Percentiles rank a stretch among this genome's conserved stretches.
Conservation (phyloP, 2,797 vertebrate genomes). For the Lepus townsendii region DNA sequence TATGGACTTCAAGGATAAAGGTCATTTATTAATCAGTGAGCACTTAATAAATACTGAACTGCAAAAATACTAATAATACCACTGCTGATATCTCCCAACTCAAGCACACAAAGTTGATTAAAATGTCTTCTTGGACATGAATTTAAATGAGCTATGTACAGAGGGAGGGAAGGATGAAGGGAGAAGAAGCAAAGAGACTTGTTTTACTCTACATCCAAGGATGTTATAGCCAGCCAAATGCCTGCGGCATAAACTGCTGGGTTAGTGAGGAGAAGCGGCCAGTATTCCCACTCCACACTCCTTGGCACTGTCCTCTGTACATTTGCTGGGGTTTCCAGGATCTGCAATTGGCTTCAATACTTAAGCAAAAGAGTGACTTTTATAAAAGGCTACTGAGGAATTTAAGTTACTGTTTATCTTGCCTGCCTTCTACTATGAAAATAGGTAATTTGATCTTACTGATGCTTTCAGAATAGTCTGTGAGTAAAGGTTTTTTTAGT, state of each 20-base stretch:
- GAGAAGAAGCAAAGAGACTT: neutral
- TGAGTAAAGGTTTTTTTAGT: neutral
- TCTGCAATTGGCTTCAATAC: neutral
- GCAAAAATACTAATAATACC: neutral
- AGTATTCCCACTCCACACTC: neutral
- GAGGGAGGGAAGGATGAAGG: neutral
- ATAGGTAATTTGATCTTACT: neutral
- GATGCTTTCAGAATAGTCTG: neutral
- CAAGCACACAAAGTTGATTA: neutral
- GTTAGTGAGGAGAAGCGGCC: neutral
- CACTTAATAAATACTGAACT: constrained; percentile 50
- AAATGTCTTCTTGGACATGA: neutral
- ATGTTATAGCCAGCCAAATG: neutral
- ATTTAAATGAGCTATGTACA: constrained; percentile 2
- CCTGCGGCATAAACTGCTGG: neutral
- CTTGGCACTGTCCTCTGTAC: constrained; percentile 5
- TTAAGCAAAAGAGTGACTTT: neutral
- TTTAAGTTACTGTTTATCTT: neutral
- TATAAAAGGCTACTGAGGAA: neutral
- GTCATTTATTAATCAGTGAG: neutral
- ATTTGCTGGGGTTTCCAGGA: neutral
- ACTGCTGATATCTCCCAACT: neutral
- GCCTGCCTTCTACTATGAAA: neutral
- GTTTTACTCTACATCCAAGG: neutral
- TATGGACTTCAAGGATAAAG: neutral